Evolutionary conservation across 2,797 vertebrate genomes (phyloP).

Genomic region (Pangasius larnaudii): DNA sequence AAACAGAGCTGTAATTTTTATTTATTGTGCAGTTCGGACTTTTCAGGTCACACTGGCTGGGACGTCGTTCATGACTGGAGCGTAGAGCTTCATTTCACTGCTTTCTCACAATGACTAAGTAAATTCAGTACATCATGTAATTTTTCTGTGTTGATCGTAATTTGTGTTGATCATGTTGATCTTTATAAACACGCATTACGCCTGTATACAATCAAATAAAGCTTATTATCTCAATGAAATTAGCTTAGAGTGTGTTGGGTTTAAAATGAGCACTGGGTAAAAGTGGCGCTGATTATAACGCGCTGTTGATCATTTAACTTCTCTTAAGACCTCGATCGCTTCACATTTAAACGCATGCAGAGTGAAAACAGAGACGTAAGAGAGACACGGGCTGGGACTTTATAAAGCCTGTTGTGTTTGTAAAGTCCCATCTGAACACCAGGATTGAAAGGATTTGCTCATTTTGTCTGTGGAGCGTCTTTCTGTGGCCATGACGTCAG

Average conservation of each 20-base stretch:
- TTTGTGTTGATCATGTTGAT: background rate
- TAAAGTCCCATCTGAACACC: too few species aligned
- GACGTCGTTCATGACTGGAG: too few species aligned
- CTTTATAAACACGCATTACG: background rate
- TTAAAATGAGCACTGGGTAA: background rate
- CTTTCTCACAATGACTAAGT: background rate
- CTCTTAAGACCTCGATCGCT: background rate
- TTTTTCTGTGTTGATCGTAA: background rate
- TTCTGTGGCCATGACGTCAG: background rate
- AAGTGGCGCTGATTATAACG: background rate
- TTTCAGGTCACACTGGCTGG: background rate
- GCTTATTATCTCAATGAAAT: background rate
- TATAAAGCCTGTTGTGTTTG: too few species aligned
- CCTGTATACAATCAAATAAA: background rate
- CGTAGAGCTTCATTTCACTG: background rate
- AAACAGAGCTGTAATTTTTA: too few species aligned
- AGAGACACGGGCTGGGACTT: background rate
- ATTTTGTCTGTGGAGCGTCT: background rate
- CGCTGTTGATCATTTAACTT: background rate
- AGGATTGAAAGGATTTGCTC: background rate
- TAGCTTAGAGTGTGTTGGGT: background rate
- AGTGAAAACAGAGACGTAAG: background rate
- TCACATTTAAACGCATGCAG: background rate
- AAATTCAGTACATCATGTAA: background rate
- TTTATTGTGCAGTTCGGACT: background rate